Evolutionary conservation across 1,140 invertebrate genomes (phyloP).

Genomic region (Holcopasites calliopsidis): DNA sequence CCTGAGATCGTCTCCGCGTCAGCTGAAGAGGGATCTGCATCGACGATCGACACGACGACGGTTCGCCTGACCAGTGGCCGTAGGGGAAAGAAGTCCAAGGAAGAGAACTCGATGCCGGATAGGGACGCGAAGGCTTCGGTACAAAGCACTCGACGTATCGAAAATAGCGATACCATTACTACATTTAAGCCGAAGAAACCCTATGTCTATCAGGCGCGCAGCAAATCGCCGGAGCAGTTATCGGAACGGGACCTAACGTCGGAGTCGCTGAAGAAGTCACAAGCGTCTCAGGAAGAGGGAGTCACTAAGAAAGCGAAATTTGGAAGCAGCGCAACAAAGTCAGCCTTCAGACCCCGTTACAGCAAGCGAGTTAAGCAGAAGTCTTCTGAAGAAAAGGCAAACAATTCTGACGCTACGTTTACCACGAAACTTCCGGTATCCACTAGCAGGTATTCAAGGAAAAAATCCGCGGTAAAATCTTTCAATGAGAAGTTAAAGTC

Average conservation of each 20-base stretch:
- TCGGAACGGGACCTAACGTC: too few relatives aligned
- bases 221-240: background rate
- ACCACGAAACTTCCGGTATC: constrained; percentile 31
- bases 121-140: background rate
- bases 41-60: constrained; percentile 34
- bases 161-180: background rate
- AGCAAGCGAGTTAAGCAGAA: constrained; percentile 23
- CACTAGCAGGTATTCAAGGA: constrained; percentile 58
- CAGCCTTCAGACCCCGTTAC: constrained; percentile 36
- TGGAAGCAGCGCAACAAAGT: background rate
- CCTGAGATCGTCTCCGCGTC: background rate
- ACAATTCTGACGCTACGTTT: background rate
- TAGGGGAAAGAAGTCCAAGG: constrained; percentile 36
- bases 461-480: constrained; percentile 48
- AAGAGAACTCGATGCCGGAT: constrained; percentile 26
- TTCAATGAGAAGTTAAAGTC: constrained; percentile 29
- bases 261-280: background rate
- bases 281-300: background rate
- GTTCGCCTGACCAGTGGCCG: constrained; percentile 33
- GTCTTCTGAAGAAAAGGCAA: background rate
- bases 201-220: background rate
- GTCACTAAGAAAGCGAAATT: constrained; percentile 10
- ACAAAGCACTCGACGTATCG: background rate
- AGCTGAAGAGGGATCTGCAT: constrained; percentile 20
- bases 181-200: constrained; percentile 23